phyloP scores from a whole-genome alignment of 2,113 vertebrate genomes.

The Charina bottae region DNA sequence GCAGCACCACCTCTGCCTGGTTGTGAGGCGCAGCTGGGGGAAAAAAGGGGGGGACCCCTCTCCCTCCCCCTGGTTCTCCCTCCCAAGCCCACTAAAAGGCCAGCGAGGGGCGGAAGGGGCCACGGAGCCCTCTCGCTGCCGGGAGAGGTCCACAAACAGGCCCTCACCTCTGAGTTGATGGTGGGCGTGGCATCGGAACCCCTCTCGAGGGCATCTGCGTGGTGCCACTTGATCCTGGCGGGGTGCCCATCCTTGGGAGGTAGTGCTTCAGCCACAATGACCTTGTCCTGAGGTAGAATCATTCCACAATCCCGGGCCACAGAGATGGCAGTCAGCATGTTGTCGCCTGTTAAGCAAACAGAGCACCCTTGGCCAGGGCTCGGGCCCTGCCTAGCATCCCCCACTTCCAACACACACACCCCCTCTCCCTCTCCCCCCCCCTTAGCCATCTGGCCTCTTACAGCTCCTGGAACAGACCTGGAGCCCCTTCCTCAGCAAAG shows the following conservation, averaged over 20 bases:
- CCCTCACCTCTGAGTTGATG: slow-evolving; percentile 80
- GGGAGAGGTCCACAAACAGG: no score
- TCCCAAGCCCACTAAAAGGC: no score
- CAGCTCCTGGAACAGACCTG: background rate
- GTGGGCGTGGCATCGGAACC: slow-evolving; percentile 70
- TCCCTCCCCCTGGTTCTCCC: background rate
- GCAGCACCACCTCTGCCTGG: background rate
- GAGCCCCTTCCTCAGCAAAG: background rate
- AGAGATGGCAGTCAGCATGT: slow-evolving; percentile 96
- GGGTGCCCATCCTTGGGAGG: slow-evolving; percentile 91
- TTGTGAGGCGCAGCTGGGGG: background rate
- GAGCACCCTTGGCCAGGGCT: background rate
- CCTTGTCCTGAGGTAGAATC: slow-evolving; percentile 92
- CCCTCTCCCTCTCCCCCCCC: no score
- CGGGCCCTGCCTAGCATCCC: background rate
- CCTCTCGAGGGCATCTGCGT: slow-evolving; percentile 85
- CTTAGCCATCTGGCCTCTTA: background rate
- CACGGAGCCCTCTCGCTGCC: background rate
- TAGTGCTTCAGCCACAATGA: slow-evolving; percentile 94
- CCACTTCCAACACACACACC: background rate
- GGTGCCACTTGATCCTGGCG: slow-evolving; percentile 95
- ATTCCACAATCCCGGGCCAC: slow-evolving; percentile 97
- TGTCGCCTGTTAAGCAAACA: slow-evolving; percentile 82
- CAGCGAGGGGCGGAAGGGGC: background rate
- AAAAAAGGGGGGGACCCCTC: rapidly evolving